Evolutionary conservation across 1,140 invertebrate genomes (phyloP), one percentile per base, ranked within the genome.

Genomic region (Drosophila bipectinata): DNA sequence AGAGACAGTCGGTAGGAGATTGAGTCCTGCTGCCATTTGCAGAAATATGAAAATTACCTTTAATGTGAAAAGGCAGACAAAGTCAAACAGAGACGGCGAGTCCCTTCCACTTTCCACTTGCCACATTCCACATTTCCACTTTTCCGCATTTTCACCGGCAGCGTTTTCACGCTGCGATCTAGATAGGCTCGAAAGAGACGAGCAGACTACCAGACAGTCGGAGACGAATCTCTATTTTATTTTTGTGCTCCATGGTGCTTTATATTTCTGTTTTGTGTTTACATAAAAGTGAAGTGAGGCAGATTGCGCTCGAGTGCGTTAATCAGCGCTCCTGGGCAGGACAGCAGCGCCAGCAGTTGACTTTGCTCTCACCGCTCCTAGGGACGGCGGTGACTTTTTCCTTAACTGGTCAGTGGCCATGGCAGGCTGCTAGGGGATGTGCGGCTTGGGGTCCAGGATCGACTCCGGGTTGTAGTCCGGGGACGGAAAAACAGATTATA

Each of bases 241-340:
- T 84, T 83, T 84, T 55, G 60, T 44, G 6, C 62, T 72, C 55
- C 74, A 26, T 84, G 80, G 80, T 18, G 18, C 80, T 84, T 84
- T 84, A 84, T 84, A 84, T 88, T 71, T 88, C 83, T 85, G 83
- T 88, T 87, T 88, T 85, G 82, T 87, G 82, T 88, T 85, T 85
- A 87, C 83, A 85, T 78, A 87, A 85, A 88, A 87, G 83, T 85
- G 82, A 85, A 87, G 83, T 81, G 83, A 83, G 82, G 71, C 82
- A 87, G 83, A 88, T 87, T 87, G 79, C 83, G 82, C 82, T 88
- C 83, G 83, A 87, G 82, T 87, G 82, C 82, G 82, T 88, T 87
- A 87, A 87, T 87, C 82, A 87, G 79, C 82, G 82, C 79, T 76
- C 63, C 72, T 69, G 84, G 79, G 75, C 76, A 82, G 69, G 68